Conservation (phyloP, 1,140 invertebrate species). For the Idris sp. region DNA sequence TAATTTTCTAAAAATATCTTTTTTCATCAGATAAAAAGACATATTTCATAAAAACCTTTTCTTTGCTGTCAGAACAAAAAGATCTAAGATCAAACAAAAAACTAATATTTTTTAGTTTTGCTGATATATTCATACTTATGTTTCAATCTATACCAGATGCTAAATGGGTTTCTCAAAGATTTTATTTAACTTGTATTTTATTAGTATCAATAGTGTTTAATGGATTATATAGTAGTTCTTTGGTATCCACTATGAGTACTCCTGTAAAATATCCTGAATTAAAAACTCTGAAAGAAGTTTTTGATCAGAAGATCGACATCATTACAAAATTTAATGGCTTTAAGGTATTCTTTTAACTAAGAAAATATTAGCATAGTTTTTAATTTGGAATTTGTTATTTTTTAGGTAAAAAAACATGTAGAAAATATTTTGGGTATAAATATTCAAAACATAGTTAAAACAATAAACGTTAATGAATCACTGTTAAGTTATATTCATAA, state of each 20-base stretch:
- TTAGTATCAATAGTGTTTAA: conserved; percentile 56
- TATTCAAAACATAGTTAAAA: too few relatives aligned
- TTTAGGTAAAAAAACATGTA: too few relatives aligned
- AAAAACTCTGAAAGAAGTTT: conserved; percentile 55
- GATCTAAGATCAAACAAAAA: too few relatives aligned
- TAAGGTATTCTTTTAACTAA: too few relatives aligned
- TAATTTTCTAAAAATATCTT: too few relatives aligned
- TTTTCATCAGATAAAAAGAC: too few relatives aligned
- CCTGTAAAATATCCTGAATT: conserved; percentile 61
- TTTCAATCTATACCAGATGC: conserved; percentile 3
- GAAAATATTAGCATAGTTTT: too few relatives aligned
- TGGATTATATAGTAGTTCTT: conserved; percentile 60
- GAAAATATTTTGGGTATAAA: too few relatives aligned
- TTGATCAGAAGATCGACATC: conserved; percentile 46
- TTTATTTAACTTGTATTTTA: conserved; percentile 46
- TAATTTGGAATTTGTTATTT: too few relatives aligned
- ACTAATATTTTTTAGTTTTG: neutral
- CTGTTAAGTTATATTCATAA: too few relatives aligned
- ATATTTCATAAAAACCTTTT: neutral
- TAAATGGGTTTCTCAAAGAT: conserved; percentile 28
- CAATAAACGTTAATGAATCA: too few relatives aligned
- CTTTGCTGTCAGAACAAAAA: too few relatives aligned
- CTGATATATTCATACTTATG: conserved; percentile 26
- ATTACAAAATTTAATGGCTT: conserved; percentile 66
- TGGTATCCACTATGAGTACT: conserved; percentile 62